Evolutionary conservation across 2,888 invertebrate genomes (phyloP), one percentile per base, ranked within the genome.

Genomic region (Drosophila sordidula): DNA sequence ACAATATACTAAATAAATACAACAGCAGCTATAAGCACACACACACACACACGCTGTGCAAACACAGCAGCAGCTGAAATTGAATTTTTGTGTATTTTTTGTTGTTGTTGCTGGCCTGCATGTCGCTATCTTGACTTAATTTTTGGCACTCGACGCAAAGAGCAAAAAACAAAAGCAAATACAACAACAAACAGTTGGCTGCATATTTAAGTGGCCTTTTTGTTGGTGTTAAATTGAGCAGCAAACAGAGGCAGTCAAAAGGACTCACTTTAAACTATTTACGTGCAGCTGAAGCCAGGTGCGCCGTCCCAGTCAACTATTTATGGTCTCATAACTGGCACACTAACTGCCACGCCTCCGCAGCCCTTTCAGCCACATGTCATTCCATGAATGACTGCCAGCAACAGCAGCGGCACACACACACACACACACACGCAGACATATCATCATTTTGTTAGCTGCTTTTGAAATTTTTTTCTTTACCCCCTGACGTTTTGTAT

Each of bases 211-310:
- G 86, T 82, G 81, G 75, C 63, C 38, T 63, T 75, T 83, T 87
- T 84, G 85, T 87, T 87, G 79, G 38, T 70, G 87, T 87, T 87
- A 87, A 84, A 84, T 84, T 84, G 87, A 81, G 82, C 82, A 70
- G 72, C 77, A 77, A 78, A 71, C 55, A 69, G 81, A 42, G 67
- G 46, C 69, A 62, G 82, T 73, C 70, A 84, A 77, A 84, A 77
- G 84, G 64, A 70, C 79, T 77, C 85, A 70, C 70, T 87, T 77
- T 77, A 73, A 81, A 79, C 83, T 79, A 85, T 84, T 84, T 71
- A 81, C 77, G 76, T 80, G 46, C 50, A 42, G 51, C 57, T 46
- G 36, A 44, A 32, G 49, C 22, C 57, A 42, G 45, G 54, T 61
- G 39, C 12, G 32, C 32, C 46, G 41, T 32, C 14, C 12, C 34